phyloP scores from a whole-genome alignment of 2,113 vertebrate genomes.

The Tinamus guttatus region DNA sequence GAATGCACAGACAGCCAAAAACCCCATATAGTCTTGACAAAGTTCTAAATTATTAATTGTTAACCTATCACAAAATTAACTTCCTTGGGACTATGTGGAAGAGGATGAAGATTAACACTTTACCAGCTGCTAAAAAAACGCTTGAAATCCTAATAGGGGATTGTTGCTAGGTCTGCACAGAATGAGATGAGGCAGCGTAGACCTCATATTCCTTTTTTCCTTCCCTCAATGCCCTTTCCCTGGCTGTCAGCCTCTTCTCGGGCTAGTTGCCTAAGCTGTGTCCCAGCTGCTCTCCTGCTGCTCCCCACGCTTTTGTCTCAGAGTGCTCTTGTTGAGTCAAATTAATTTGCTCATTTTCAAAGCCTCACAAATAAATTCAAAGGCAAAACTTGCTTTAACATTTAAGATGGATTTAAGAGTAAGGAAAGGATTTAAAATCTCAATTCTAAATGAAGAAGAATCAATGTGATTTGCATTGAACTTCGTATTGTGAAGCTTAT shows the following conservation, averaged over 20 bases:
- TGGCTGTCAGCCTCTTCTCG: not conserved
- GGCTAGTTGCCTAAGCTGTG: not conserved
- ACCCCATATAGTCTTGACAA: not conserved
- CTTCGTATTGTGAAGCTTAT: not conserved
- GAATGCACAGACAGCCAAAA: not conserved
- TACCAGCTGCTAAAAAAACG: not conserved
- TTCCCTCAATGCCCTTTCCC: not conserved
- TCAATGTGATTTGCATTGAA: not conserved
- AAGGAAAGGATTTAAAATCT: not conserved
- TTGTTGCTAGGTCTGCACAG: not conserved
- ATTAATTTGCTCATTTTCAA: not conserved
- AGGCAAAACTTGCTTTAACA: not conserved
- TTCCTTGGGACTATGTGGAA: not conserved
- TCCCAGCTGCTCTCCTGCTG: not conserved
- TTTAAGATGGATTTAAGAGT: not conserved
- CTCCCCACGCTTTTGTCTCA: not conserved
- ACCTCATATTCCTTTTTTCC: not conserved
- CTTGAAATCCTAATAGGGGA: not conserved
- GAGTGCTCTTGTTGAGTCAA: not conserved
- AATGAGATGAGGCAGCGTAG: not conserved
- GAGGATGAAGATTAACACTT: not conserved
- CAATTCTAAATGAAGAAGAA: not conserved
- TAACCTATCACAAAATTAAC: not conserved
- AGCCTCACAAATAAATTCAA: not conserved
- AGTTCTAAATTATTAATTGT: slow-evolving; percentile 12